phyloP scores from a whole-genome alignment of 2,888 invertebrate genomes.

The Orthosia cruda region DNA sequence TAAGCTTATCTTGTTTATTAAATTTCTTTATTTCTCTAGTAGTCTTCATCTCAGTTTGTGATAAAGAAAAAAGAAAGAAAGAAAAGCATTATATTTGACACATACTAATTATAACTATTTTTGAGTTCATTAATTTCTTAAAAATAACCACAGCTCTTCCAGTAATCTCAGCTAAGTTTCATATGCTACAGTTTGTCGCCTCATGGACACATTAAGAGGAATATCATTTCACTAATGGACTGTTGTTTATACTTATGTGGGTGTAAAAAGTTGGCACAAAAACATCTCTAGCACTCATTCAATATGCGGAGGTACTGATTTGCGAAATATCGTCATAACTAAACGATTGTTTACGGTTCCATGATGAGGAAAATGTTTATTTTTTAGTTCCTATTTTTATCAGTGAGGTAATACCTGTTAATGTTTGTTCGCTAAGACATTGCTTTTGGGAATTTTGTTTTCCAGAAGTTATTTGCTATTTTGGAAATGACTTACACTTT shows the following conservation, averaged over 20 bases:
- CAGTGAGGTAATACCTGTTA: not conserved
- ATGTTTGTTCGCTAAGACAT: not conserved
- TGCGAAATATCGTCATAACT: constrained; percentile 67
- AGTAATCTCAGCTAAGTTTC: constrained; percentile 58
- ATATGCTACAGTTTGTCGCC: too few species aligned
- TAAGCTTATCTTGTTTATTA: too few species aligned
- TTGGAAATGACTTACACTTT: not conserved
- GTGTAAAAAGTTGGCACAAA: constrained; percentile 74
- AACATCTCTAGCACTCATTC: constrained; percentile 71
- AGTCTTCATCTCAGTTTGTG: too few species aligned
- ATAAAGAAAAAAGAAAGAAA: too few species aligned
- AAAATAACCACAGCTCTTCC: constrained; percentile 54
- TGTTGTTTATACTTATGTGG: constrained; percentile 77
- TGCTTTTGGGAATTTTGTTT: not conserved
- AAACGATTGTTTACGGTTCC: constrained; percentile 43
- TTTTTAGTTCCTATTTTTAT: not conserved
- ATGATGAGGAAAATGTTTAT: constrained; percentile 19
- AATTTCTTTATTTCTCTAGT: too few species aligned
- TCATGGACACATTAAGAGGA: constrained; percentile 79
- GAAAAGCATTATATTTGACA: too few species aligned
- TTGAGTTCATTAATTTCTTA: not conserved
- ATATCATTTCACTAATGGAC: constrained; percentile 89
- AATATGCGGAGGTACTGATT: constrained; percentile 75
- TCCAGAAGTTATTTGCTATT: not conserved
- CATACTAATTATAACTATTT: too few species aligned